Evolutionary conservation across 2,797 vertebrate genomes (phyloP).

Genomic region (Chanos chanos): DNA sequence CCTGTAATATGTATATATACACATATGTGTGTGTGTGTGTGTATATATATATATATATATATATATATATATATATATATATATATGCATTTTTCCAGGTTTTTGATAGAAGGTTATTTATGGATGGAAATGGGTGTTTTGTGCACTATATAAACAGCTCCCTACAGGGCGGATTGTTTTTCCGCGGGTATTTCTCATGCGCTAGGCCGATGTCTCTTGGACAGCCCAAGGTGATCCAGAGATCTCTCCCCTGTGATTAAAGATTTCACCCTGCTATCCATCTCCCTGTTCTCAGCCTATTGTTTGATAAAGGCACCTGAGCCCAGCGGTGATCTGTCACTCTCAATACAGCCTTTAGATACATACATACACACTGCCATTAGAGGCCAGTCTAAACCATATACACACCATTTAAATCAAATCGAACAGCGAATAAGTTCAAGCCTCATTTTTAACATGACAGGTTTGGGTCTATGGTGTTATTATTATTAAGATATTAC

Average conservation of each 20-base stretch:
- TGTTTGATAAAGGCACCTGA: slow-evolving; percentile 46
- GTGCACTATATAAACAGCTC: slow-evolving; percentile 21
- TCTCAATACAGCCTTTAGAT: slow-evolving; percentile 32
- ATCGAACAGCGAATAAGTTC: no score
- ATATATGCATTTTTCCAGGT: slow-evolving; percentile 13
- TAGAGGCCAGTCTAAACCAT: neutral
- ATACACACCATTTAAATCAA: no score
- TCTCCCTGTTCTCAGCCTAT: slow-evolving; percentile 41
- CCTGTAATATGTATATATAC: neutral
- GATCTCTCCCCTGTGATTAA: slow-evolving; percentile 41
- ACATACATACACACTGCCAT: neutral
- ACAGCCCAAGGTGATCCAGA: slow-evolving; percentile 49
- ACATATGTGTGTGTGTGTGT: neutral
- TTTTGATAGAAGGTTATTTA: slow-evolving; percentile 14
- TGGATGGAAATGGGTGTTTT: slow-evolving; percentile 20
- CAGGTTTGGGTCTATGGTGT: no score
- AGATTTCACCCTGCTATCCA: slow-evolving; percentile 40
- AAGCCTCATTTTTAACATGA: no score
- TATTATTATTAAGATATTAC: no score
- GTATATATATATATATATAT: neutral
- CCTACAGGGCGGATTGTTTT: slow-evolving; percentile 26
- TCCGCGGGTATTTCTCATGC: slow-evolving; percentile 39
- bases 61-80: slow-evolving; percentile 3
- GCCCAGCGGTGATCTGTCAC: slow-evolving; percentile 44
- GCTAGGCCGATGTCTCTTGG: slow-evolving; percentile 22